A percentile compares a stretch with the other conserved stretches of the same genome.
phyloP scores from a whole-genome alignment of 2,113 vertebrate genomes.

The Tragelaphus buxtoni region DNA sequence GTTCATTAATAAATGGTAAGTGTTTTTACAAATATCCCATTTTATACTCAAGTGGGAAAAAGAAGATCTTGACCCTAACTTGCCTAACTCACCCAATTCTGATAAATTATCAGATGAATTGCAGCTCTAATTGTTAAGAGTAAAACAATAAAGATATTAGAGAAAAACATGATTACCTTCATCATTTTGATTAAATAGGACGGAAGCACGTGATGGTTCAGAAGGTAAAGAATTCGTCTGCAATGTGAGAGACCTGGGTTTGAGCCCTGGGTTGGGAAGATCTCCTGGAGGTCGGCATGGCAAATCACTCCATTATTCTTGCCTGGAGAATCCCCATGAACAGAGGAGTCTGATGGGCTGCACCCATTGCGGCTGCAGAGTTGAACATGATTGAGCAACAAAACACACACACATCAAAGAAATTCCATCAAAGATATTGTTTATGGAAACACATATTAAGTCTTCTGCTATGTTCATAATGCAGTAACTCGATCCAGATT shows the following conservation, averaged over 20 bases:
- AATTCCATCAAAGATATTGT: neutral
- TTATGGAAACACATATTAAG: neutral
- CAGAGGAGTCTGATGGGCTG: neutral
- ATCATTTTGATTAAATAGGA: neutral
- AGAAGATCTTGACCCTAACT: neutral
- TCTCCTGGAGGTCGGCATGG: neutral
- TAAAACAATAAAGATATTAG: neutral
- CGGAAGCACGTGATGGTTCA: neutral
- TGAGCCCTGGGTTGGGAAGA: neutral
- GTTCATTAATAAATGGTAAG: neutral
- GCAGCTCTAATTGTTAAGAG: neutral
- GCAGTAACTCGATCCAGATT: neutral
- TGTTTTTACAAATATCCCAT: neutral
- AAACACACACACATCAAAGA: neutral
- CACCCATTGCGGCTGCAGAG: neutral
- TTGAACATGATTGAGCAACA: neutral
- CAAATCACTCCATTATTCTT: neutral
- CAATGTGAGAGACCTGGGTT: neutral
- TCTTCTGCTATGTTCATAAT: neutral
- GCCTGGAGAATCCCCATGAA: neutral
- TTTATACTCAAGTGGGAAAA: neutral
- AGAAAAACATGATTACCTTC: neutral
- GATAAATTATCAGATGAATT: neutral
- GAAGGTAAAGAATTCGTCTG: neutral
- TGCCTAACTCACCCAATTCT: neutral